phyloP scores from a whole-genome alignment of 2,113 vertebrate genomes.

The Numida meleagris region DNA sequence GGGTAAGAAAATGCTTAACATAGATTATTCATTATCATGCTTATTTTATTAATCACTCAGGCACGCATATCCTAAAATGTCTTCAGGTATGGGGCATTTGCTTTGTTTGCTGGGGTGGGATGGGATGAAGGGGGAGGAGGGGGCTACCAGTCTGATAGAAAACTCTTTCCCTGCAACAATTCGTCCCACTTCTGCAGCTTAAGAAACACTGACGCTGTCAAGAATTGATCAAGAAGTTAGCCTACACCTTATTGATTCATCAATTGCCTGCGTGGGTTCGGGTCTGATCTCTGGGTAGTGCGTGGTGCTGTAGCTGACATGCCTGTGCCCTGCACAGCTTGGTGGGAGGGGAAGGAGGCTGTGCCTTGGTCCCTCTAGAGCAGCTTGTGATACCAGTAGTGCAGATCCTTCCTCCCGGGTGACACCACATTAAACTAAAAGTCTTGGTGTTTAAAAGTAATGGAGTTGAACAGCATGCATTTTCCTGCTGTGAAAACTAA shows the following conservation, averaged over 20 bases:
- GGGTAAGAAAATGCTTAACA: constrained; percentile 73
- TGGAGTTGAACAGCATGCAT: not conserved
- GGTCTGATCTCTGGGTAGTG: not conserved
- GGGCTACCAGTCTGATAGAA: not conserved
- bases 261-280: accelerated
- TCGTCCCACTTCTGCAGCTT: not conserved
- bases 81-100: not conserved
- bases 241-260: accelerated
- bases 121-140: not conserved
- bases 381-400: not conserved
- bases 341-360: no score
- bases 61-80: not conserved
- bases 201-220: not conserved
- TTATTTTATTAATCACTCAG: constrained; percentile 66
- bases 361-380: not conserved
- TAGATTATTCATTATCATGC: constrained; percentile 72
- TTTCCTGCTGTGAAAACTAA: not conserved
- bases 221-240: not conserved
- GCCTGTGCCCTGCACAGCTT: not conserved
- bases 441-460: not conserved
- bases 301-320: not conserved
- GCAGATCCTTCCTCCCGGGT: not conserved
- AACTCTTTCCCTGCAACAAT: not conserved
- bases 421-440: not conserved
- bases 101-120: not conserved